Conservation (phyloP, 2,113 vertebrate species). For the Embiotoca jacksoni region DNA sequence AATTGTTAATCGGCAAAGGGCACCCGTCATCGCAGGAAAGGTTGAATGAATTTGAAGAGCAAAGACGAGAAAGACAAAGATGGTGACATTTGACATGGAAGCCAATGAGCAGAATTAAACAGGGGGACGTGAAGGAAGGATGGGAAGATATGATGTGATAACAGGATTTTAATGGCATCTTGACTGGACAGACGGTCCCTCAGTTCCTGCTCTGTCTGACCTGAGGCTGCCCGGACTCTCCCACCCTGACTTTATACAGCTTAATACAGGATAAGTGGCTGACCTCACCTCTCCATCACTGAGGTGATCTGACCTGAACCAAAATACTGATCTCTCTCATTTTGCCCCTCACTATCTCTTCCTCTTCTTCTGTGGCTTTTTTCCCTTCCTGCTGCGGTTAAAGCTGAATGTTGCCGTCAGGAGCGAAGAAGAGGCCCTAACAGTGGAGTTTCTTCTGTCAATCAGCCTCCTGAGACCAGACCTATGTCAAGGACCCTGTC, state of each 20-base stretch:
- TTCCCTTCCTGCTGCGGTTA: neutral
- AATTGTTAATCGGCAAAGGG: too few species aligned
- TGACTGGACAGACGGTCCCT: neutral
- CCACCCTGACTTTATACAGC: slow-evolving; percentile 14
- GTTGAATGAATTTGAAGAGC: too few species aligned
- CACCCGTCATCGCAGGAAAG: too few species aligned
- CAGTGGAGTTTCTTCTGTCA: slow-evolving; percentile 50
- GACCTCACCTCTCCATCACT: slow-evolving; percentile 40
- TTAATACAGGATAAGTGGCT: slow-evolving; percentile 38
- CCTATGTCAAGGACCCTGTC: slow-evolving; percentile 59
- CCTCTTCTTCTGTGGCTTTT: slow-evolving; percentile 17
- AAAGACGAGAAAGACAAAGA: neutral
- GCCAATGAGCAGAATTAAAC: slow-evolving; percentile 5
- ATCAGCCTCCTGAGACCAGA: slow-evolving; percentile 54
- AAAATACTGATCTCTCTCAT: slow-evolving; percentile 19
- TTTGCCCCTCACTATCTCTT: neutral
- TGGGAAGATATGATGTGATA: neutral
- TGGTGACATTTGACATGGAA: slow-evolving; percentile 1
- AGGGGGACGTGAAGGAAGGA: neutral
- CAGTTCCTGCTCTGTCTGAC: slow-evolving; percentile 35
- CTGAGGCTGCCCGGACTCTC: neutral
- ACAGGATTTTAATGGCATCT: neutral
- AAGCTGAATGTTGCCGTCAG: slow-evolving; percentile 27
- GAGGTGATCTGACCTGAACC: slow-evolving; percentile 40
- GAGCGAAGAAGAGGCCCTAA: slow-evolving; percentile 46